Base-by-base conservation (phyloP, 2,888 invertebrate species). In the Polydrusus pterygomalis region DNA sequence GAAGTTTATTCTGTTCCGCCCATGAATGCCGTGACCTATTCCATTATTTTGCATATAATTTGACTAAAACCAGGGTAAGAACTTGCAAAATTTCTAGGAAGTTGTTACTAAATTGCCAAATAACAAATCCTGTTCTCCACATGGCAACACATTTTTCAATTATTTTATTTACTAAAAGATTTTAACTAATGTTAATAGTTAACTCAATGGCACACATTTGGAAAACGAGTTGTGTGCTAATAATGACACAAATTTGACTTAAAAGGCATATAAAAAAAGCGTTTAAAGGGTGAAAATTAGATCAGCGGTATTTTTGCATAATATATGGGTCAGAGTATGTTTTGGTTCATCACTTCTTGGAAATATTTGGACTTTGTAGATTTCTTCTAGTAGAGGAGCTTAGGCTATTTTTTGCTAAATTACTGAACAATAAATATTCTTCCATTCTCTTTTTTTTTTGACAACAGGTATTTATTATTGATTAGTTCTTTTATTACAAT, bases 1-100 rank as follows among this genome's bases (percentile, higher is more conserved):
- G 2, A 25, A 25, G 25, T 5, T n/a, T 8, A 34, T 34, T 34
- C n/a, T 63, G 34, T 25, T 72, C 30, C 64, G 64, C 51, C 65
- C 11, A 40, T 72, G 71, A 38, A n/a, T 65, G 8, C 56, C 71
- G 71, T 72, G 71, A 45, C 17, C 18, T 30, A 34, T 43, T 51
- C 30, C 56, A 72, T 72, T 65, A 72, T 10, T 40, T 30, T 45
- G 51, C 18, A 47, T 51, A 71, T 63, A 51, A 63, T 63, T 63
- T 49, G 20, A 5, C 47, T 13, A 65, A 72, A 64, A 54, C 51
- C 64, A 62, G 75, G 77, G 77, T 78, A 77, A 78, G 77, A 80
- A 80, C 68, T 60, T 63, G 74, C 74, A 80, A 77, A 70, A 60
- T 68, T 79, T 80, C 80, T 77, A 76, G 80, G 79, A 80, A 80